These are phyloP conservation scores for Rutilus rutilus DNA, from an alignment of 2,113 vertebrate genomes.

Conservation along the genomic window DNA sequence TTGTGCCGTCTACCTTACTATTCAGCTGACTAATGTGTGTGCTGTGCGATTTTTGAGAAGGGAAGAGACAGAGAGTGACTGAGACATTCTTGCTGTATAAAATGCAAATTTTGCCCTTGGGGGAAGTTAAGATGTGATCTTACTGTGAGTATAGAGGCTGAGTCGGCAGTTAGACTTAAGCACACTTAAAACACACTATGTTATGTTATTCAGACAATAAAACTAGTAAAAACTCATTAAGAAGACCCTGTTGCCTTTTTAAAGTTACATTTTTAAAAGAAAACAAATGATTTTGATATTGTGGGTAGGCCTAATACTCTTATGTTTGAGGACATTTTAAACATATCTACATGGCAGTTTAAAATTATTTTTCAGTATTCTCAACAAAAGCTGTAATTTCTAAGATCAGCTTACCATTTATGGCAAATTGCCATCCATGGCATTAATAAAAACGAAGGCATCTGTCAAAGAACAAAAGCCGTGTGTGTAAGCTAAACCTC, in stretches of 20 bases:
- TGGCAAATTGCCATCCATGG: background rate
- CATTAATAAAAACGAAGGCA: background rate
- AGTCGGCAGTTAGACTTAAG: background rate
- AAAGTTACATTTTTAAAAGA: background rate
- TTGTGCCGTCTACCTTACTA: background rate
- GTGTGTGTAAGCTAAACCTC: conserved; percentile 36
- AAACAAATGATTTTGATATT: background rate
- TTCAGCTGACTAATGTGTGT: background rate
- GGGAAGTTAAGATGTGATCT: background rate
- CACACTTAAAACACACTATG: background rate
- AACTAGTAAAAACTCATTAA: background rate
- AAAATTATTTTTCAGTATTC: background rate
- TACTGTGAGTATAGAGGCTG: background rate
- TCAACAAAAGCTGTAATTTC: background rate
- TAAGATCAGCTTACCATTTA: background rate
- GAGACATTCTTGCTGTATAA: background rate
- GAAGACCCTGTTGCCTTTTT: background rate
- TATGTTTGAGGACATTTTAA: background rate
- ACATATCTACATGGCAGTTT: background rate
- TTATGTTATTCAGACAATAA: too few relatives aligned
- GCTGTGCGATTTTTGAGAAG: background rate
- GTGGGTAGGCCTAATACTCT: background rate
- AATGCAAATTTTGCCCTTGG: background rate
- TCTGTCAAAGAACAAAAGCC: conserved; percentile 3
- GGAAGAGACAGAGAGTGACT: background rate